Evolutionary conservation across 2,797 vertebrate species (phyloP), one percentile per base, ranked within the genome.

Genomic region (Falco cherrug): DNA sequence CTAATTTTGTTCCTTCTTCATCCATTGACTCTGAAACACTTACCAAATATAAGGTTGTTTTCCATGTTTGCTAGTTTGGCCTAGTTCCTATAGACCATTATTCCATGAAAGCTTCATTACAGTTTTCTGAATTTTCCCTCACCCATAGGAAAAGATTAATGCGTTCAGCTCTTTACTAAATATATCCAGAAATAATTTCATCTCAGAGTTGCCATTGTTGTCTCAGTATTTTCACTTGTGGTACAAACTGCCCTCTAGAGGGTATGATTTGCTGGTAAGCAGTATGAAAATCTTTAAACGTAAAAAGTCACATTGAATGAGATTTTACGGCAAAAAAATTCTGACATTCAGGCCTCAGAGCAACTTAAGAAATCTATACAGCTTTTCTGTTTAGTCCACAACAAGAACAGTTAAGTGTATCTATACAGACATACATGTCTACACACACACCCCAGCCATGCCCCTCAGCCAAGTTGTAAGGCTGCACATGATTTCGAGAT

Each of bases 191-290:
- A 89, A 64, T 45, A 48, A 76, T 68, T 83, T 60, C 6, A n/a
- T 25, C 35, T 86, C 76, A 59, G 33, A 63, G n/a, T 6, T 3
- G 39, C 15, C 9, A 29, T 8, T 0, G 0, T 48, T 3, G 14
- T 26, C 83, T 68, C 59, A 83, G 2, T n/a, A 74, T 68, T 70
- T 41, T 70, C 53, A 45, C 54, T 20, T 48, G 26, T 0, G 2
- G 75, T 56, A 88, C 71, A 80, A 90, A 83, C 67, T 24, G 60
- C 54, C 73, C 51, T 13, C 60, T 88, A 69, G 60, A 93, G 64
- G 19, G 37, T 10, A 61, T 15, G 29, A 82, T 56, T 74, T 80
- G 41, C 67, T 45, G 6, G 28, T 76, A 87, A 79, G 57, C 45
- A 60, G 14, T 24, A 33, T 24, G 39, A 85, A 75, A 75, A 76